phyloP scores from a whole-genome alignment of 2,797 vertebrate species.

The Triplophysa yarkandensis region DNA sequence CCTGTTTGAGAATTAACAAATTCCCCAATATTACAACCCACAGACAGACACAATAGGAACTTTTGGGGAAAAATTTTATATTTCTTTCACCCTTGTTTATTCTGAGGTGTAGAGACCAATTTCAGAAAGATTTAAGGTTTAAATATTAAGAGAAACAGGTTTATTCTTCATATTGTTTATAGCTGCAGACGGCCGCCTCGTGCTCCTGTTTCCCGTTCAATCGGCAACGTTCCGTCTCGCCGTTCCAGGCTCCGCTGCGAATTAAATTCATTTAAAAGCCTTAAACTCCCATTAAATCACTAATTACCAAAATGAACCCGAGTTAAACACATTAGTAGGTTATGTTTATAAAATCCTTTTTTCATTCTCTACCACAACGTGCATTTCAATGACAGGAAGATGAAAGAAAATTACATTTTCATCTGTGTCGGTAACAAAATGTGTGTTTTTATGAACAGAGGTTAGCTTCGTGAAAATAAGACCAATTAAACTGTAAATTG shows the following conservation, averaged over 20 bases:
- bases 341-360: slow-evolving; percentile 63
- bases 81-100: neutral
- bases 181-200: neutral
- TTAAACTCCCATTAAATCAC: slow-evolving; percentile 61
- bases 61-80: neutral
- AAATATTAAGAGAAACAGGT: neutral
- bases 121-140: neutral
- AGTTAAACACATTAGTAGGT: slow-evolving; percentile 59
- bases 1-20: neutral
- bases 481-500: slow-evolving; percentile 98
- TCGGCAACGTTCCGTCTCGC: neutral
- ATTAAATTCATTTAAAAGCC: slow-evolving; percentile 46
- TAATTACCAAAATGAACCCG: slow-evolving; percentile 70
- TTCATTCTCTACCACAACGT: slow-evolving; percentile 56
- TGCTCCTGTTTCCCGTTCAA: neutral
- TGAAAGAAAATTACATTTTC: slow-evolving; percentile 76
- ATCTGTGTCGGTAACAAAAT: slow-evolving; percentile 91
- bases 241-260: neutral
- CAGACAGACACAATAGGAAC: neutral
- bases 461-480: slow-evolving; percentile 94
- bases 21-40: neutral
- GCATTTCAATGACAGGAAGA: slow-evolving; percentile 77
- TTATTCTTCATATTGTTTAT: neutral
- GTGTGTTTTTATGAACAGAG: slow-evolving; percentile 91
- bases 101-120: neutral